Conservation (phyloP, 2,113 vertebrate genomes). For the Numenius arquata region DNA sequence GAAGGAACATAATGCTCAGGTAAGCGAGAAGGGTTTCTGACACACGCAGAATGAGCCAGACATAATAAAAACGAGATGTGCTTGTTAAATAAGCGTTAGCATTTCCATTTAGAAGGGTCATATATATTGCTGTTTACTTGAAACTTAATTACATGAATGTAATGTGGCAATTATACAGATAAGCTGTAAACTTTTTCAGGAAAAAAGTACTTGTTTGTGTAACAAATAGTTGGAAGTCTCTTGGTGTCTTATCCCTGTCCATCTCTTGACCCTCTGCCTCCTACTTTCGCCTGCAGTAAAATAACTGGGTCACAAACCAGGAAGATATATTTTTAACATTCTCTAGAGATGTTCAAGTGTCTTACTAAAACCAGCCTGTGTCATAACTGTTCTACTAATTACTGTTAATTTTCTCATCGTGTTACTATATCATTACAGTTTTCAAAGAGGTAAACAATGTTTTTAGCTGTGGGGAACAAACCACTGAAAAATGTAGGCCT, state of each 20-base stretch:
- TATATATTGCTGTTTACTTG: background rate
- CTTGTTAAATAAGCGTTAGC: background rate
- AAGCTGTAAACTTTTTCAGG: background rate
- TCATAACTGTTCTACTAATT: background rate
- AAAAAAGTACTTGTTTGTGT: background rate
- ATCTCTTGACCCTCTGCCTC: background rate
- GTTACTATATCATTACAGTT: background rate
- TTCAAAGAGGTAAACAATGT: background rate
- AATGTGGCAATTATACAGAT: background rate
- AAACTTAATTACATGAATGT: background rate
- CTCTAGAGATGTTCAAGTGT: background rate
- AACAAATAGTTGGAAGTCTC: background rate
- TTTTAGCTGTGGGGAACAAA: background rate
- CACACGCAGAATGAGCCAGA: background rate
- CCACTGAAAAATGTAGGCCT: background rate
- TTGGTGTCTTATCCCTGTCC: background rate
- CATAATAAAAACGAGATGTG: background rate
- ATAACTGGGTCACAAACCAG: background rate
- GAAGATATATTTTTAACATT: background rate
- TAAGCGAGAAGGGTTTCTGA: background rate
- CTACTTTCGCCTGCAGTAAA: background rate
- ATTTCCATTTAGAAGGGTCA: background rate
- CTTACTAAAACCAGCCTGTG: background rate
- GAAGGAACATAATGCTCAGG: constrained; percentile 66
- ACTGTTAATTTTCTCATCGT: background rate